phyloP scores from a whole-genome alignment of 2,797 vertebrate genomes.

The Alauda arvensis region DNA sequence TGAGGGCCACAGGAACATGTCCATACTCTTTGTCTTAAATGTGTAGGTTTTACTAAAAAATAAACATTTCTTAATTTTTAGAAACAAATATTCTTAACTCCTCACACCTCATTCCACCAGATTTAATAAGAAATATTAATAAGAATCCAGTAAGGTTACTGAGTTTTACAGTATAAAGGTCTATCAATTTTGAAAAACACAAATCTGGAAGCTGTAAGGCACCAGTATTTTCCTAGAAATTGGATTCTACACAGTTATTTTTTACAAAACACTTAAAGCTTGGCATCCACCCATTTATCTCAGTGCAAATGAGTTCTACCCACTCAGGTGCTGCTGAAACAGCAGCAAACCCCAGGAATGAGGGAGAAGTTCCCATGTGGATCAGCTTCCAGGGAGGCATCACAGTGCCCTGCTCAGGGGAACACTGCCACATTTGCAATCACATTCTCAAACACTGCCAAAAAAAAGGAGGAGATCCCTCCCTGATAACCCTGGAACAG shows the following conservation, averaged over 20 bases:
- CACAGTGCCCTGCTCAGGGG: not conserved
- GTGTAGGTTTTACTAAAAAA: not conserved
- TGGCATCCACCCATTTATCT: not conserved
- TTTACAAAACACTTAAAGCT: conserved; percentile 1
- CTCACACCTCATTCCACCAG: not conserved
- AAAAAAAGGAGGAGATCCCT: not conserved
- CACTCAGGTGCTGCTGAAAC: not conserved
- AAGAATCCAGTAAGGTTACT: not conserved
- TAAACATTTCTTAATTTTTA: not conserved
- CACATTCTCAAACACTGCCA: not conserved
- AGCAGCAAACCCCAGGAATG: not conserved
- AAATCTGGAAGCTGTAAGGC: not conserved
- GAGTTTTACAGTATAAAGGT: not conserved
- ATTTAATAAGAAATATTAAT: not conserved
- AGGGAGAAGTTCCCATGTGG: not conserved
- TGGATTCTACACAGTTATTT: not conserved
- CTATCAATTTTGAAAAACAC: not conserved
- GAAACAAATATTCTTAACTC: not conserved
- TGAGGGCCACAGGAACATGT: not conserved
- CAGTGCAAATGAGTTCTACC: not conserved
- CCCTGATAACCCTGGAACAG: not conserved
- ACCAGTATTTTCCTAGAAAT: not conserved
- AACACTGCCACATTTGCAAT: not conserved
- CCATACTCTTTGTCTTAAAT: not conserved
- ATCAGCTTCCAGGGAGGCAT: not conserved